Evolutionary conservation across 2,113 vertebrate species (phyloP), one percentile per base, ranked within the genome.

Genomic region (Corythaeola cristata): DNA sequence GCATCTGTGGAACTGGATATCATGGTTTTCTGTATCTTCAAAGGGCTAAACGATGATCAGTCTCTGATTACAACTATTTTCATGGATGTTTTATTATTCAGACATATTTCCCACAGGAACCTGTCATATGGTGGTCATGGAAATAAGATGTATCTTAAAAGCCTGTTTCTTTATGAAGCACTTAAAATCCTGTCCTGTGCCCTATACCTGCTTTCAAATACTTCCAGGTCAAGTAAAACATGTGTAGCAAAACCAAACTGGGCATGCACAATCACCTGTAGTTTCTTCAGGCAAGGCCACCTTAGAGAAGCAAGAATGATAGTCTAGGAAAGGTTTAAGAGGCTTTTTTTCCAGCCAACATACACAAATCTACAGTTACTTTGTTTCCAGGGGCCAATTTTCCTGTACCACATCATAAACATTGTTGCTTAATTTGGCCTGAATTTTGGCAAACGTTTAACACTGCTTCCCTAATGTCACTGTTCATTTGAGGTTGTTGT

Each of bases 1-100:
- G 39, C 3, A 1, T 20, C 33, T 0, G 1, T 4, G 5, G 49
- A 91, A 56, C 15, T 0, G 2, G 35, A 30, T 53, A 69, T 69
- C 28, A 37, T 0, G 1, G 9, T 81, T 33, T 49, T 49, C n/a
- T 66, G 12, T 26, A 3, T 45, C 35, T 55, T 71, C 60, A 85
- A 33, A 69, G 45, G 19, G 10, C 4, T 84, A 66, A 95, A 55
- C 11, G 71, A 45, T 7, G 27, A 37, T 75, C 52, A 68, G 7
- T 20, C 8, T 47, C 60, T 56, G 47, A 68, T 37, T 49, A 37
- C 22, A 55, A 8, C 1, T n/a, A 7, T 50, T 88, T 82, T 52
- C 15, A 67, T 20, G 10, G 59, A 9, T 0, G 3, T 47, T 87
- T 66, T 77, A 35, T 35, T 63, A 71, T n/a, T 63, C 88, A 85